Evolutionary conservation across 1,140 invertebrate genomes (phyloP), one percentile per base, ranked within the genome.

Genomic region (Eufriesea mexicana): DNA sequence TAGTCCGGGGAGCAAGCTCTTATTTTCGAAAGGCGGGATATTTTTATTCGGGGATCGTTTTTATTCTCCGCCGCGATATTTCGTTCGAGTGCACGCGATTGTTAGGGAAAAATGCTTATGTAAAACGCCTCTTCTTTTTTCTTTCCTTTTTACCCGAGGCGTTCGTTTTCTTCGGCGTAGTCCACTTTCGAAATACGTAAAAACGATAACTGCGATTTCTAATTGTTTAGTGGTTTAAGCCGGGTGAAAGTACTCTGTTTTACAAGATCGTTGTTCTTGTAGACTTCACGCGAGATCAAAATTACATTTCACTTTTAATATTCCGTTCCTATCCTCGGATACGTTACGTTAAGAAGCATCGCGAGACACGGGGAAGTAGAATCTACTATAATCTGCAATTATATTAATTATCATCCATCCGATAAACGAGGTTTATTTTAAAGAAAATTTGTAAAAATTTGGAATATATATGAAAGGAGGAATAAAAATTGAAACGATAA

Each of bases 201-300:
- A 70, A 79, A 80, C 51, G 55, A 51, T 73, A 80, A 14, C 35
- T 28, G 70, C 68, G 71, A 80, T 80, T 80, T 80, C 78, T 80
- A 80, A 80, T 73, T 73, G 78, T 73, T 45, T 45, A 70, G 54
- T 23, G 64, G 42, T 68, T 61, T 28, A 51, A 47, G 5, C 20
- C 45, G 14, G 64, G 78, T 72, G 78, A 80, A 80, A 80, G 78
- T 73, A 35, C 2, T 18, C 64, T 62, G 14, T 76, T 72, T 62
- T 64, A 49, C 42, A 20, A 47, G 28, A 55, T 42, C 28, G 23
- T 68, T 70, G 57, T 70, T 70, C 25, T 14, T 16, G 12, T 16
- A 18, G 73, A 75, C 62, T 49, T 75, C 73, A 62, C 73, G 73
- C 57, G 73, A 62, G 59, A 75, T 75, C 47, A 23, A 25, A 49